These are phyloP conservation scores for Thera obeliscata DNA, from an alignment of 2,888 invertebrate genomes.

Conservation along the genomic window DNA sequence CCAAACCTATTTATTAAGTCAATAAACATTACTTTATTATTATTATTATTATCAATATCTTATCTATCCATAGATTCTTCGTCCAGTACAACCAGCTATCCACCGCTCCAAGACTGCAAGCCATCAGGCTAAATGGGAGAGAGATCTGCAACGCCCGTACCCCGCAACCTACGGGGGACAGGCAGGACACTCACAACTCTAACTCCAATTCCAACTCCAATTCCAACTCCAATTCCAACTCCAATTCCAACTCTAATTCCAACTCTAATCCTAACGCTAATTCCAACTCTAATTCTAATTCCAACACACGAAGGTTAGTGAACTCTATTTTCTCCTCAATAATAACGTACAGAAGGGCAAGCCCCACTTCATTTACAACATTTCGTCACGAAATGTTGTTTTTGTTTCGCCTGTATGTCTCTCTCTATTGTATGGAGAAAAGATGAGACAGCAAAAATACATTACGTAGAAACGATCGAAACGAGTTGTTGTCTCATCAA, in stretches of 20 bases:
- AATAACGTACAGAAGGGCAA: too few relatives aligned
- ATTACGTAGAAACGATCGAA: too few relatives aligned
- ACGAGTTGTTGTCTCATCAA: too few relatives aligned
- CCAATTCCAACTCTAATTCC: slow-evolving; percentile 2
- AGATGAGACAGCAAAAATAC: too few relatives aligned
- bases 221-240: background rate
- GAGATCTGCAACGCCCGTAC: slow-evolving; percentile 82
- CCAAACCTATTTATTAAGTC: background rate
- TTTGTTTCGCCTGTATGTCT: too few relatives aligned
- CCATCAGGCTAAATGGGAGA: slow-evolving; percentile 83
- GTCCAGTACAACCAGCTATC: slow-evolving; percentile 82
- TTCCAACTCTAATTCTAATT: background rate
- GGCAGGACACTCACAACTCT: slow-evolving; percentile 13
- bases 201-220: background rate
- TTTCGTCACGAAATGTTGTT: too few relatives aligned
- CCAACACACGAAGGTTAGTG: slow-evolving; percentile 20
- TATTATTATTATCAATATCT: background rate
- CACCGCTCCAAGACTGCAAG: slow-evolving; percentile 75
- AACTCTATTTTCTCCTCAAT: background rate
- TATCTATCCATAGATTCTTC: slow-evolving; percentile 67
- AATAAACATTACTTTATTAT: background rate
- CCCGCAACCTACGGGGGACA: slow-evolving; percentile 58
- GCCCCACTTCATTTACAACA: too few relatives aligned
- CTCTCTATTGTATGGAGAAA: too few relatives aligned
- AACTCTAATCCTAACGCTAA: slow-evolving; percentile 9